These are phyloP conservation scores for Yponomeuta evonymella DNA, from an alignment of 2,888 invertebrate genomes.

Conservation along the genomic window DNA sequence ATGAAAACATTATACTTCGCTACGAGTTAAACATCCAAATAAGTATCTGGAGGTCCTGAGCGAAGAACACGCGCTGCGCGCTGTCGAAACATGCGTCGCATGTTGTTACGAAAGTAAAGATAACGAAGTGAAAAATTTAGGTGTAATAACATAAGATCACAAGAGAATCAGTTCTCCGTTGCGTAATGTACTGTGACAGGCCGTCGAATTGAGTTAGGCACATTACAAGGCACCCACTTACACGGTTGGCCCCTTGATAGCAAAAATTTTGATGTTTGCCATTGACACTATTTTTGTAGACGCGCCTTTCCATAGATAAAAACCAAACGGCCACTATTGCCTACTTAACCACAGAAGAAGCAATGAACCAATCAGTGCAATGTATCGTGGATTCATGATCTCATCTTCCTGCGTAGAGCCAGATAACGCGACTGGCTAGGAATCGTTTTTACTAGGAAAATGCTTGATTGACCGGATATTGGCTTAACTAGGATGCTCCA, in stretches of 20 bases:
- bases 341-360: no score
- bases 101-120: background rate
- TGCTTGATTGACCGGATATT: background rate
- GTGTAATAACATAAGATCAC: background rate
- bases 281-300: background rate
- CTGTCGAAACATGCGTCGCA: background rate
- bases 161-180: background rate
- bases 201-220: background rate
- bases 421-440: no score
- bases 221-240: background rate
- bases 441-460: no score
- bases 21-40: background rate
- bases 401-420: no score
- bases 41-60: background rate
- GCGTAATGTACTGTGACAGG: background rate
- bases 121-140: background rate
- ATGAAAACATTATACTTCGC: background rate
- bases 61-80: no score
- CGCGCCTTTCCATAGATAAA: no score
- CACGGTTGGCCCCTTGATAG: background rate
- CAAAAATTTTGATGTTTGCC: background rate
- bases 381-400: no score
- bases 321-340: no score
- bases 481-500: conserved; percentile 23
- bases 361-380: no score